Evolutionary conservation across 2,797 vertebrate genomes (phyloP), one percentile per base, ranked within the genome.

Genomic region (Lophius americanus): DNA sequence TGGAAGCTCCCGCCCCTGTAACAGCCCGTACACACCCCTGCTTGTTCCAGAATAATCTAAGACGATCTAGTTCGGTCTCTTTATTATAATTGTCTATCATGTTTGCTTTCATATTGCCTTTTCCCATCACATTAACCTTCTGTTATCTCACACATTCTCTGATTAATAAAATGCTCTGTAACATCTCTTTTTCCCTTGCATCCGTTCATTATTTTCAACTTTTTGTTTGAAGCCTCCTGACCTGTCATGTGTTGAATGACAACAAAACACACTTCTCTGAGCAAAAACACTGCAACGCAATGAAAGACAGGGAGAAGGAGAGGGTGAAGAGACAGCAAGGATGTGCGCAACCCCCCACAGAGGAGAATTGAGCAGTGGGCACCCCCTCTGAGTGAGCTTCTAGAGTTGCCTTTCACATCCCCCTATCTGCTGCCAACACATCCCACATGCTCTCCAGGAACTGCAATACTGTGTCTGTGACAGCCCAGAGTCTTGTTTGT

Each of bases 381-480:
- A 13, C 76, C 78, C 83, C 81, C 77, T 76, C 75, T 62, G 78
- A 79, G 83, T 42, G 11, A 51, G 54, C 75, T 78, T 84, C 57
- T 77, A 58, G 76, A 73, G 75, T 75, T 81, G 76, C 49, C 60
- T 85, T 73, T 86, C 86, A 83, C 54, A 62, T 81, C 68, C 68
- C 75, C 74, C 75, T 85, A 83, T 82, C 81, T 83, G 68, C 46
- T 63, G 71, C 67, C 79, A 85, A 68, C 79, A 82, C 59, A 57
- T 64, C 73, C 65, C 50, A 53, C 63, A 75, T 68, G 64, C 75
- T 51, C 81, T 73, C 67, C 64, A 69, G 65, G 77, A 79, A 79
- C 84, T 85, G 74, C 74, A 84, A 79, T 80, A 70, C 60, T 79
- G 68, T 75, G 66, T 71, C 51, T 59, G 66, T 64, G 70, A 61